Percentiles rank a stretch among this genome's conserved stretches.
phyloP scores from a whole-genome alignment of 1,140 invertebrate species.

The Charaxes varanes region DNA sequence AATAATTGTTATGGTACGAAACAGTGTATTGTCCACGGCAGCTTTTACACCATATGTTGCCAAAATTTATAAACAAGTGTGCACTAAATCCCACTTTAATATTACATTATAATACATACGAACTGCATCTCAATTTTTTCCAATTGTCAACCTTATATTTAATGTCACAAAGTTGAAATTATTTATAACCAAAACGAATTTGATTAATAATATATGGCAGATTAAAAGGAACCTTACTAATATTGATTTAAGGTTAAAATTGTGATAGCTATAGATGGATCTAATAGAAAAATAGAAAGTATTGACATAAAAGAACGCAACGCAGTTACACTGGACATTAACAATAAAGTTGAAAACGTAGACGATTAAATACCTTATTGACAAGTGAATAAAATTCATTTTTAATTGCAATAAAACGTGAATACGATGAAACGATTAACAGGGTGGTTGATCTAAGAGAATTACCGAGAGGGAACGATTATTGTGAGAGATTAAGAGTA shows the following conservation, averaged over 20 bases:
- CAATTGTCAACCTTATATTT: constrained; percentile 20
- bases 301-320: constrained; percentile 37
- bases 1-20: no score
- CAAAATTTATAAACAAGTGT: constrained; percentile 69
- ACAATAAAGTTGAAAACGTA: constrained; percentile 21
- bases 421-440: constrained; percentile 52
- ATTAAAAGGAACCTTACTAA: constrained; percentile 3
- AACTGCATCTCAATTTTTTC: constrained; percentile 1
- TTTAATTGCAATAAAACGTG: constrained; percentile 3
- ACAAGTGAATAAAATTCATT: constrained; percentile 23
- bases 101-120: constrained; percentile 40
- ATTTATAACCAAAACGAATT: not conserved
- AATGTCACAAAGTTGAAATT: constrained; percentile 21
- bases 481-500: constrained; percentile 33
- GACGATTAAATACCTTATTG: constrained; percentile 7
- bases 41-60: constrained; percentile 69
- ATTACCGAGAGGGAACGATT: constrained; percentile 57
- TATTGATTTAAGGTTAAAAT: constrained; percentile 5
- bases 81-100: constrained; percentile 57
- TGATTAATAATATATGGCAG: not conserved
- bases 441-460: constrained; percentile 57
- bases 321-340: constrained; percentile 35
- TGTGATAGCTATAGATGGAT: not conserved
- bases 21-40: constrained; percentile 58
- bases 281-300: constrained; percentile 28